These are phyloP conservation scores for Pararge aegeria DNA, from an alignment of 1,140 invertebrate genomes.

Conservation along the genomic window DNA sequence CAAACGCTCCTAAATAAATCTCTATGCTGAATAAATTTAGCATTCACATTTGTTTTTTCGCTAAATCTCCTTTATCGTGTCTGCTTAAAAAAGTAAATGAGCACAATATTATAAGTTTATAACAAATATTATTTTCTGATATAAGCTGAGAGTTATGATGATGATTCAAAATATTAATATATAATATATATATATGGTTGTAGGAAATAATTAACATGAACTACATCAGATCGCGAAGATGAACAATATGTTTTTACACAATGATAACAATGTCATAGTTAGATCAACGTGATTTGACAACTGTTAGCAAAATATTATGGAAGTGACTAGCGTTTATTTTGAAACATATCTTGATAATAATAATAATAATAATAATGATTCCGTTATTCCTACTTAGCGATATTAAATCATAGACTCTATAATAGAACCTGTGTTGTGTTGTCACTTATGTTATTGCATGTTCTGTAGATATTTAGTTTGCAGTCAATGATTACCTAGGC, in stretches of 20 bases:
- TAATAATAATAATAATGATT: no score
- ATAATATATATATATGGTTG: no score
- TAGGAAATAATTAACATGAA: constrained; percentile 18
- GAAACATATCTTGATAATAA: no score
- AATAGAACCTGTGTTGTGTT: no score
- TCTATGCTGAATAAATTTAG: constrained; percentile 15
- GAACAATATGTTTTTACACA: not conserved
- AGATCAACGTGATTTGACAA: not conserved
- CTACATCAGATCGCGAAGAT: constrained; percentile 14
- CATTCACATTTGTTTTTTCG: constrained; percentile 7
- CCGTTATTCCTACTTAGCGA: no score
- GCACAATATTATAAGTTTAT: not conserved
- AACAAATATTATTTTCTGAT: no score
- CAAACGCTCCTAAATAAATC: constrained; percentile 23
- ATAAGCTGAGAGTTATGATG: no score
- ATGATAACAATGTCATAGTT: not conserved
- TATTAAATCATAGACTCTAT: no score
- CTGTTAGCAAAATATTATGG: no score
- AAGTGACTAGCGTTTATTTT: no score
- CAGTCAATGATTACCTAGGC: not conserved
- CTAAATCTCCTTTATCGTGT: not conserved
- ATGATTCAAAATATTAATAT: no score
- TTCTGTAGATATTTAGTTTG: not conserved
- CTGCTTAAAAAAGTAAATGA: not conserved
- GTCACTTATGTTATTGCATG: no score